Conservation (phyloP, 2,113 vertebrate genomes). For the Nothoprocta pentlandii region DNA sequence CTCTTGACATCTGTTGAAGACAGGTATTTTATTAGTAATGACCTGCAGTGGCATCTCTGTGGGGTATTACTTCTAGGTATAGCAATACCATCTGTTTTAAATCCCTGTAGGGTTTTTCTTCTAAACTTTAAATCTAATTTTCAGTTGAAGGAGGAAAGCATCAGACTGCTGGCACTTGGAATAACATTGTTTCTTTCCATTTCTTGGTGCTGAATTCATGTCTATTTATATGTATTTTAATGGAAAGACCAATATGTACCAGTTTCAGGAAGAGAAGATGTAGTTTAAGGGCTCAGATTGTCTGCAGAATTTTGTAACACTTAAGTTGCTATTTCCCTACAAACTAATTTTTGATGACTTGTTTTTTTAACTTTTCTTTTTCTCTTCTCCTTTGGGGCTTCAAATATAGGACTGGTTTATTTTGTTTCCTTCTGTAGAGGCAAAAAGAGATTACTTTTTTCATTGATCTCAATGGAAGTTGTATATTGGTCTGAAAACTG, state of each 20-base stretch:
- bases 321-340: neutral
- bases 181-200: neutral
- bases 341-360: neutral
- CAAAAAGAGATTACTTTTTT: neutral
- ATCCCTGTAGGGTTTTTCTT: neutral
- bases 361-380: neutral
- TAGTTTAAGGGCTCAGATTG: neutral
- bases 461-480: neutral
- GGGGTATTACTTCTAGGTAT: neutral
- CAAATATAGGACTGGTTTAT: neutral
- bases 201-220: neutral
- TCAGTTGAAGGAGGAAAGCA: neutral
- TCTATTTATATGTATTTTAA: neutral
- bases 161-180: neutral
- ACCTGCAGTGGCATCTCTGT: neutral
- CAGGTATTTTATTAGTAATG: neutral
- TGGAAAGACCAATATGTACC: neutral
- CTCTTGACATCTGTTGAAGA: neutral
- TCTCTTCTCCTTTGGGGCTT: neutral
- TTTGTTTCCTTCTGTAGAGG: neutral
- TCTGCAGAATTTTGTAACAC: neutral
- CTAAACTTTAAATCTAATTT: neutral
- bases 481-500: neutral
- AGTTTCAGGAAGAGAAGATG: neutral
- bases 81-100: neutral